Base-by-base conservation (phyloP, 2,888 invertebrate genomes). In the Sepiola atlantica region DNA sequence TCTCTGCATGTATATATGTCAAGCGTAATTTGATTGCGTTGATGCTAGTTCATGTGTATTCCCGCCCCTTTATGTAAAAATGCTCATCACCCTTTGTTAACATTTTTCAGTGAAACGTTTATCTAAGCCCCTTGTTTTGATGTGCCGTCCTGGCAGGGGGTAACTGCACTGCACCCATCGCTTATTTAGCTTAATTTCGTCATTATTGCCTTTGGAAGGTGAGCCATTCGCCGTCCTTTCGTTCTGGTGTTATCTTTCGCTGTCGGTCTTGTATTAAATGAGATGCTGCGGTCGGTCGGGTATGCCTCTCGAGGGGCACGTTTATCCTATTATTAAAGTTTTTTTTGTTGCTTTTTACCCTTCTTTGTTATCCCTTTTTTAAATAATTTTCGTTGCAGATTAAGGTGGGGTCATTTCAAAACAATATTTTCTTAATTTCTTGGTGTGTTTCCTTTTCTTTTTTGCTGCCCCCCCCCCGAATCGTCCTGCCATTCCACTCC, bases 131-230 rank as follows among this genome's bases (percentile, higher is more conserved):
- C 8, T 45, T n/a, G n/a, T n/a, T 14, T 77, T 77, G n/a, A 14
- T 77, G n/a, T 77, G n/a, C n/a, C n/a, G n/a, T n/a, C 77, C n/a
- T 12, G n/a, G 77, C 77, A 77, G 77, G 77, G 8, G 77, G 77
- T 77, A 32, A n/a, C 77, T 45, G 21, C 12, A 77, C n/a, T 77
- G 77, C 16, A 77, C 77, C 77, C 77, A 77, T 18, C 32, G 16
- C n/a, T 4, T 77, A 77, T 77, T 77, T 77, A n/a, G n/a, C 77
- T 77, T 77, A 77, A n/a, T 77, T 77, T 2, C 21, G 1, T n/a
- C n/a, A 77, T 77, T 77, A 77, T 77, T 77, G n/a, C n/a, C 77
- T 77, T 77, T 77, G n/a, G 77, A 77, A 77, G n/a, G 32, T n/a
- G 77, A 77, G 77, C n/a, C n/a, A 77, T n/a, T n/a, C 16, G n/a